Evolutionary conservation across 2,113 vertebrate genomes (phyloP), one percentile per base, ranked within the genome.

Genomic region (Thinocorus orbignyianus): DNA sequence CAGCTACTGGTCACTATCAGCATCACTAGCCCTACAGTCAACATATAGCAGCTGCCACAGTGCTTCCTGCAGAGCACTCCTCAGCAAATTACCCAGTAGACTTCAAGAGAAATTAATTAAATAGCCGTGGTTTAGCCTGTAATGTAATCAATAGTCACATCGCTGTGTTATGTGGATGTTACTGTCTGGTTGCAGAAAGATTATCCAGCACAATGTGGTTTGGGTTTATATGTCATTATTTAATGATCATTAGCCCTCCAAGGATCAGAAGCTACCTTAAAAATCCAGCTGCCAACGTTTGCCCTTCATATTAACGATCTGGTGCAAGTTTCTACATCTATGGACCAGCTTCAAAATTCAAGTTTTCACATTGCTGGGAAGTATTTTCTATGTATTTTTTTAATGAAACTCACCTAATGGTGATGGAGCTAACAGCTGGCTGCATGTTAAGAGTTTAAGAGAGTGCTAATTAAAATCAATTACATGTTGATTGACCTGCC

Each of bases 381-480:
- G 85, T 58, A 93, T 90, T 97, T 94, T 72, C 81, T 94, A 85
- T 54, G 88, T 78, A 14, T 49, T 8, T 92, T 97, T 88, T 94
- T 76, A 33, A 94, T 84, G 20, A 78, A 93, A 65, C 33, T 90
- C 44, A 65, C 86, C 95, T 97, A 88, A 78, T 96, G 92, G 61
- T 95, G 91, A 71, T 95, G 92, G 88, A 97, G 86, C 94, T 96
- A 96, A 96, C 91, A 97, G 81, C 96, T 97, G 96, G 88, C 89
- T 95, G 81, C 62, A 71, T 31, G 60, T 19, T 72, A 90, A 68
- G 30, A 31, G 52, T 60, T 93, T 64, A 95, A 81, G 55, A 33
- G 90, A 96, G 92, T 8, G 62, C 89, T 97, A 98, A 98, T 97
- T 97, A 97, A 96, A 98, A 94, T 95, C 84, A 98, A 91, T 97